A percentile compares a stretch with the other conserved stretches of the same genome.
These are phyloP conservation scores for Bubalus kerabau DNA, from an alignment of 2,113 vertebrate species.

Conservation along the genomic window DNA sequence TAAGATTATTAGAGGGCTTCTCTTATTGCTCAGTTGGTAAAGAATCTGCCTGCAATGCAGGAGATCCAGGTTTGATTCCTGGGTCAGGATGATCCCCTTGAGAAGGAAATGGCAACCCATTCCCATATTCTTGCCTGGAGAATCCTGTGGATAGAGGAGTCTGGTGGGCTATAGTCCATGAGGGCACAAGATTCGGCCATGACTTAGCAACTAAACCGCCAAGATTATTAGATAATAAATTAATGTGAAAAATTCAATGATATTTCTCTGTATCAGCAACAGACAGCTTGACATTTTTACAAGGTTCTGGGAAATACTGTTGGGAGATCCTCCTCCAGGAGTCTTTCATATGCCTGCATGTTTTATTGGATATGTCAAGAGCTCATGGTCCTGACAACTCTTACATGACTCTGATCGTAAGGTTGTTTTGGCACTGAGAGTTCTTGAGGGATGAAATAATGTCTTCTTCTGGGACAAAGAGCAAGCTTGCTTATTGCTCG, in stretches of 20 bases:
- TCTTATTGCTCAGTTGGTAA: background rate
- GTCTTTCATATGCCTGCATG: background rate
- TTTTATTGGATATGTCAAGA: background rate
- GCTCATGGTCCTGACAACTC: background rate
- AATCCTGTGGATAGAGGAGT: background rate
- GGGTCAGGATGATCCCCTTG: background rate
- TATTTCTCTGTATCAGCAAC: background rate
- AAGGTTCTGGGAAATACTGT: background rate
- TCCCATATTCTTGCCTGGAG: background rate
- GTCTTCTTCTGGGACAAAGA: background rate
- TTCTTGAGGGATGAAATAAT: background rate
- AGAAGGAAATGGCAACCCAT: background rate
- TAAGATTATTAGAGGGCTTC: background rate
- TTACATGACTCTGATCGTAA: background rate
- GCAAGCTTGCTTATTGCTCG: background rate
- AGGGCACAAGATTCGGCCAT: fast-evolving
- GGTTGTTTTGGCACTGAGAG: background rate
- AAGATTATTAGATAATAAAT: background rate
- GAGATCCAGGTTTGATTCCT: background rate
- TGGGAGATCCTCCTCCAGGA: background rate
- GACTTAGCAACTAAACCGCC: background rate
- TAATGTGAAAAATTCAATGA: background rate
- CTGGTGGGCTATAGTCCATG: background rate
- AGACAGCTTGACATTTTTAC: background rate
- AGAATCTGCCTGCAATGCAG: background rate